Base-by-base conservation (phyloP, 2,113 vertebrate genomes). In the Progne subis region DNA sequence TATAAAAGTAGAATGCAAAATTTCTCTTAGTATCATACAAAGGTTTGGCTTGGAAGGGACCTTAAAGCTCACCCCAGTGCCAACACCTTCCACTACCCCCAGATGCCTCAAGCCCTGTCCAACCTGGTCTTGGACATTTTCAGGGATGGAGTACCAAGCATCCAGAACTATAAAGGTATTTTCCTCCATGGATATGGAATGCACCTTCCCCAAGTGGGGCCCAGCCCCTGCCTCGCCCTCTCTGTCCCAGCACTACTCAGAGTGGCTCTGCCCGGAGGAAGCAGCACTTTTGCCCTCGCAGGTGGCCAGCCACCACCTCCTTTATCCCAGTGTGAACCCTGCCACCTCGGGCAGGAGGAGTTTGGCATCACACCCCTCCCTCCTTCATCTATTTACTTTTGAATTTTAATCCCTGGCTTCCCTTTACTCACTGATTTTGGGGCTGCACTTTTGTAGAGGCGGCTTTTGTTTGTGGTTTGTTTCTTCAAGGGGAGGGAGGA, bases 61-160 rank as follows among this genome's bases (percentile, higher is more conserved):
- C 18, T 37, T 32, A 32, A 37, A 83, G 14, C 12, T 1, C 34
- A 56, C 13, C 20, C 55, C 23, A 63, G 20, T 55, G 0, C 41
- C 41, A 26, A 69, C 34, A 69, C 12, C 39, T 43, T 23, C 47
- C 41, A 23, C 47, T 6, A 8, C 0, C 14, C 56, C 31, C 6
- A 4, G 8, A 0, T 61, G 70, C 20, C 57, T 11, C 53, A 46
- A 68, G 53, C 5, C 37, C 46, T 0, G 0, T 34, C 39, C 55
- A 41, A 1, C 11, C 39, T 26, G 41, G 41, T 14, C 70, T 55
- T 23, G 71, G 41, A 16, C 63, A 23, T 41, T 83, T 5, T 3
- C 47, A 82, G 61, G 25, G 41, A 61, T 25, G 69, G 37, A 8
- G 23, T 10, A 32, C 6, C 12, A 26, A 50, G 26, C 23, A 17